Percentiles rank a stretch among this genome's conserved stretches.
Conservation (phyloP, 2,888 invertebrate species). For the Danaus chrysippus region DNA sequence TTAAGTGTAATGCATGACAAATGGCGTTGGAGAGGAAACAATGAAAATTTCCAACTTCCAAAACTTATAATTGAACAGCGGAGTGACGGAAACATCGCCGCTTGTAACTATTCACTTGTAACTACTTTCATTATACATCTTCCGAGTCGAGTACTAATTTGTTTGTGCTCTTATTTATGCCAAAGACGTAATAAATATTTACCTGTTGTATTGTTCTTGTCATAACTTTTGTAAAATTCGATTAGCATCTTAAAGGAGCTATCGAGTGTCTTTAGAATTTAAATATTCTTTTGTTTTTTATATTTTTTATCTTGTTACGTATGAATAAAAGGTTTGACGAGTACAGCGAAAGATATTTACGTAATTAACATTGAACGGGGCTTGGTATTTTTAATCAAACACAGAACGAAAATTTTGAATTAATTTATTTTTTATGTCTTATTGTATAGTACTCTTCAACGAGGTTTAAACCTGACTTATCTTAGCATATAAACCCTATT, state of each 20-base stretch:
- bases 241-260: slow-evolving; percentile 3
- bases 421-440: too few relatives aligned
- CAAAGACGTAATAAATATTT: slow-evolving; percentile 2
- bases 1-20: neutral
- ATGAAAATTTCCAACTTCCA: slow-evolving; percentile 45
- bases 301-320: neutral
- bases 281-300: neutral
- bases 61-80: slow-evolving; percentile 51
- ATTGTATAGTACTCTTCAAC: too few relatives aligned
- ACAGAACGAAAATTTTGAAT: too few relatives aligned
- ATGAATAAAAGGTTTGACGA: neutral
- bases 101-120: slow-evolving; percentile 30
- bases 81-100: slow-evolving; percentile 44
- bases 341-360: too few relatives aligned
- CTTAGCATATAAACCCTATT: neutral
- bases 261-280: slow-evolving; percentile 3
- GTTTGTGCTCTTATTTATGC: slow-evolving; percentile 33
- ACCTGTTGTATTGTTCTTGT: slow-evolving; percentile 9
- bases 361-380: too few relatives aligned
- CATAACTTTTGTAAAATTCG: slow-evolving; percentile 6
- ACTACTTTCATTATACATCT: slow-evolving; percentile 39
- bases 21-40: slow-evolving; percentile 29
- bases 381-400: too few relatives aligned
- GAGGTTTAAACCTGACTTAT: too few relatives aligned
- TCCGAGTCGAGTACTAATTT: slow-evolving; percentile 37